Evolutionary conservation across 2,888 invertebrate genomes (phyloP), one percentile per base, ranked within the genome.

Genomic region (Drosophila diplacantha): DNA sequence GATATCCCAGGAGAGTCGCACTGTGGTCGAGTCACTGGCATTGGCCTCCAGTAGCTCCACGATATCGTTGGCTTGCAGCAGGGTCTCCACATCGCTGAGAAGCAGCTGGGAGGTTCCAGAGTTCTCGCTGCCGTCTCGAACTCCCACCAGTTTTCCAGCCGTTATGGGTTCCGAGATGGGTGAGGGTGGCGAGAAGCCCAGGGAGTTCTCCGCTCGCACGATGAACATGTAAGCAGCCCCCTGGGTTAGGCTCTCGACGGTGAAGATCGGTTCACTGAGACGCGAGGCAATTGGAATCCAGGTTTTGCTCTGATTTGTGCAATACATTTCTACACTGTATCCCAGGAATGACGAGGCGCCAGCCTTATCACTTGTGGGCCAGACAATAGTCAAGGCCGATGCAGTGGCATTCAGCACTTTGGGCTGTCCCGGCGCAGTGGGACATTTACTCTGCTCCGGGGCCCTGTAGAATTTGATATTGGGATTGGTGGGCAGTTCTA

Each of bases 211-310:
- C 0, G 97, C 96, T 67, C 95, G 90, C 14, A 97, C 93, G 67
- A 97, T 90, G 89, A 98, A 97, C 87, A 95, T 93, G 86, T 98
- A 97, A 12, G 93, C 93, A 16, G 94, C 92, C 50, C 94, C 94
- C 31, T 93, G 92, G 54, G 92, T 91, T 70, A 96, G 90, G 73
- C 93, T 91, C 75, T 92, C 92, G 60, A 93, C 93, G 14, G 93
- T 93, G 85, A 91, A 95, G 62, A 92, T 92, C 52, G 93, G 94
- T 54, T 93, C 92, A 64, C 91, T 91, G 22, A 95, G 90, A 77
- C 92, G 90, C 73, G 90, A 90, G 22, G 90, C 92, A 69, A 90
- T 90, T 78, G 90, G 91, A 79, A 90, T 91, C 93, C 90, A 94
- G 44, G 88, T 88, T 66, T 87, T 88, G 66, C 87, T 88, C 64